These are phyloP conservation scores for Anguilla japonica DNA, from an alignment of 2,113 vertebrate species.

Conservation along the genomic window DNA sequence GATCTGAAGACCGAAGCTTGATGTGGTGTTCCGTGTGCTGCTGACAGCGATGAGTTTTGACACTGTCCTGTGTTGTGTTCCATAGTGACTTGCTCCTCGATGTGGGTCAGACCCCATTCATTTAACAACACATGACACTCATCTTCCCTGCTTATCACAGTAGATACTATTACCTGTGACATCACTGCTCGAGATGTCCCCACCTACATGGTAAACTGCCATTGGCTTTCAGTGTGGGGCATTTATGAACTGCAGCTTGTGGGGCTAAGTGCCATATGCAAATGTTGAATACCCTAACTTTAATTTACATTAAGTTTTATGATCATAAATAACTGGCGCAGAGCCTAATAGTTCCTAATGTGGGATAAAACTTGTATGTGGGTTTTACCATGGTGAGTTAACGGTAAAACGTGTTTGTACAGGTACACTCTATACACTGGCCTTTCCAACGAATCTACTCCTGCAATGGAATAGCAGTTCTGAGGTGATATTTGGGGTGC, in stretches of 20 bases:
- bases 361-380: no score
- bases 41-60: slow-evolving; percentile 29
- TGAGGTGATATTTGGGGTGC: neutral
- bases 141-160: neutral
- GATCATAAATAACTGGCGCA: no score
- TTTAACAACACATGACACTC: neutral
- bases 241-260: neutral
- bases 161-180: slow-evolving; percentile 9
- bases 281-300: no score
- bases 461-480: neutral
- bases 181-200: neutral
- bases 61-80: neutral
- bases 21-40: neutral
- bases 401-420: no score
- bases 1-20: neutral
- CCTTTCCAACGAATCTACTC: no score
- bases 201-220: neutral
- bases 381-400: no score
- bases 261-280: no score
- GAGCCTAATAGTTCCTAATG: no score
- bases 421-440: no score
- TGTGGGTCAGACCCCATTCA: slow-evolving; percentile 13
- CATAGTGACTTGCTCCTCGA: neutral
- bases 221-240: neutral
- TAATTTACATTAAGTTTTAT: no score